These are phyloP conservation scores for Pongo abelii DNA, from an alignment of 2,113 vertebrate genomes.

Conservation along the genomic window DNA sequence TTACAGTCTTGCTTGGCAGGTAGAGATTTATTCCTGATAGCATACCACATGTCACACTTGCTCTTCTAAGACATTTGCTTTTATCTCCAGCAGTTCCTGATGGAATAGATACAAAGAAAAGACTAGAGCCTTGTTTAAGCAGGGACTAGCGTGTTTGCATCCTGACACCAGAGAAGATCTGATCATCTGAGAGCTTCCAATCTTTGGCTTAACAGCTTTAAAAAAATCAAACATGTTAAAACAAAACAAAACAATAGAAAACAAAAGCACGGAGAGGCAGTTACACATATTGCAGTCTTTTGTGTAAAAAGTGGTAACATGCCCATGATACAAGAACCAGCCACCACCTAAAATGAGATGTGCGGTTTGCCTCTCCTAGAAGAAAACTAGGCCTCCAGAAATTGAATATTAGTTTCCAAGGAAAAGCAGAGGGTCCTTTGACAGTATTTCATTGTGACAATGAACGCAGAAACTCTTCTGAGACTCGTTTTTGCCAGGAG, in stretches of 20 bases:
- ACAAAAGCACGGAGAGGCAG: neutral
- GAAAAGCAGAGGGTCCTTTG: neutral
- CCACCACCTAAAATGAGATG: neutral
- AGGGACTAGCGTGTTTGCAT: slow-evolving; percentile 62
- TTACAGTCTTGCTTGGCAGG: slow-evolving; percentile 78
- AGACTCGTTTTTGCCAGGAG: fast-evolving
- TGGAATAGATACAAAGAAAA: slow-evolving; percentile 75
- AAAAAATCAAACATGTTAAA: slow-evolving; percentile 53
- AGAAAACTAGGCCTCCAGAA: neutral
- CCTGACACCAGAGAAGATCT: slow-evolving; percentile 63
- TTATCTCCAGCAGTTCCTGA: slow-evolving; percentile 78
- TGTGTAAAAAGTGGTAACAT: neutral
- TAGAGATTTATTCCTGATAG: slow-evolving; percentile 83
- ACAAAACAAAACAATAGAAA: neutral
- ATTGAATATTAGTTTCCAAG: neutral
- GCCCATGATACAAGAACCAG: neutral
- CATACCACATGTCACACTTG: slow-evolving; percentile 81
- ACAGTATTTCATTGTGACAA: neutral
- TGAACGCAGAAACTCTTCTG: neutral
- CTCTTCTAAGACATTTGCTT: slow-evolving; percentile 81
- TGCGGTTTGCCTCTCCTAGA: neutral
- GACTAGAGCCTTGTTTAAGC: slow-evolving; percentile 74
- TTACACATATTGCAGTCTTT: neutral
- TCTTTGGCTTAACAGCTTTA: slow-evolving; percentile 63
- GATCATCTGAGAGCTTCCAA: slow-evolving; percentile 74